Evolutionary conservation across 2,797 vertebrate genomes (phyloP), one percentile per base, ranked within the genome.

Genomic region (Limosa lapponica): DNA sequence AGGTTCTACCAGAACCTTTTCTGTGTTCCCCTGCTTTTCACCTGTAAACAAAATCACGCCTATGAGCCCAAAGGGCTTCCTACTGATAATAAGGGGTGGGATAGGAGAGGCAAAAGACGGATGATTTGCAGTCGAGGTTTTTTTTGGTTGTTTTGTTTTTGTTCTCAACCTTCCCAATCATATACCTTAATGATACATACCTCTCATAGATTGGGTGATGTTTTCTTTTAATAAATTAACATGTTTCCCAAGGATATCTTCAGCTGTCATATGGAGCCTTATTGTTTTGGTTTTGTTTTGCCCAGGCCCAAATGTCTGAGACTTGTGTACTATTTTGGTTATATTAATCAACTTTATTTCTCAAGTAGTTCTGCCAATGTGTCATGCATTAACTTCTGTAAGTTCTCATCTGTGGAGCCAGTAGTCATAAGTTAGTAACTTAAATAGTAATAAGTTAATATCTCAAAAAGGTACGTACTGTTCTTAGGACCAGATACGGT

Each of bases 101-200:
- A 11, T 49, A 55, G 43, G 46, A 72, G 36, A 61, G 32, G 17
- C 37, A 34, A 13, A 72, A 74, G 16, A 62, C 16, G 16, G 22
- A 16, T n/a, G 22, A 28, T 41, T 51, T 74, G 34, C 23, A 41
- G 15, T 23, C 1, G 0, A 14, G 18, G 3, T 0, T 32, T 64
- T 52, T 65, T 57, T 72, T 18, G 2, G 13, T 64, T 32, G 43
- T 28, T 83, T 59, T 54, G 17, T 2, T 66, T 46, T n/a, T 52
- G 6, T 11, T 64, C 71, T 75, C 75, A 25, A 32, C 24, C 28
- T 58, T 49, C 46, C 23, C 32, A 46, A 19, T 15, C 19, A 6
- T 59, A 41, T 74, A 15, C 9, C 10, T 19, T 46, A 58, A 22
- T 12, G 13, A 27, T 58, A 51, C 11, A 9, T 1, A 3, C 48